Base-by-base conservation (phyloP, 2,888 invertebrate species). In the Philereme vetulata region DNA sequence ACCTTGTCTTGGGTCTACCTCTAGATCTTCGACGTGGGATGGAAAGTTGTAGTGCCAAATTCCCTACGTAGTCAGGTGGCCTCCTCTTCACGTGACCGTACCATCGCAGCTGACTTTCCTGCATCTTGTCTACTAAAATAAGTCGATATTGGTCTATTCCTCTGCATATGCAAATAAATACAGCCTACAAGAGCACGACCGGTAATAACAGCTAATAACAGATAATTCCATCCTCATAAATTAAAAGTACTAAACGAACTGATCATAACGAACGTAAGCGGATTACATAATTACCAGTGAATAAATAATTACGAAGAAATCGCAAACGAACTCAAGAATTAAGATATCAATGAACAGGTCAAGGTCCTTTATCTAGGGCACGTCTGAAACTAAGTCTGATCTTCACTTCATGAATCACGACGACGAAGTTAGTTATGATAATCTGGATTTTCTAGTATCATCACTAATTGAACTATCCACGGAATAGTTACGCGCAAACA, bases 241-340 rank as follows among this genome's bases (percentile, higher is more conserved):
- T 52, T 48, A 44, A 43, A 48, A 38, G 6, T 40, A 9, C 8
- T 36, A 48, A 51, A 48, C 32, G 49, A 60, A 60, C 52, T 51
- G 48, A 52, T 60, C 49, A 45, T 50, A 33, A 53, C 32, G 33
- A 40, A 57, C 46, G 50, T 53, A 53, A 61, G 42, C 53, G 53
- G 56, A 62, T 62, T 57, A 38, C 57, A 57, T 57, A 50, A 46
- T 53, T 61, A 56, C 34, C 40, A 59, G 11, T 36, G 40, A 44
- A 50, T 43, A 51, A 47, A 38, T 51, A 57, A 51, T 57, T 62
- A 54, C 36, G 44, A 58, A 62, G 62, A 62, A 58, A 62, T 58
- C 62, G 54, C 38, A 58, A 44, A 58, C 58, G 48, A 62, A 58
- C 54, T 21, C 38, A 50, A 21, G 35, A 53, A 38, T 45, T 40